Percentiles rank a stretch among this genome's conserved stretches.
Conservation (phyloP, 2,113 vertebrate species). For the Nesogale talazaci region DNA sequence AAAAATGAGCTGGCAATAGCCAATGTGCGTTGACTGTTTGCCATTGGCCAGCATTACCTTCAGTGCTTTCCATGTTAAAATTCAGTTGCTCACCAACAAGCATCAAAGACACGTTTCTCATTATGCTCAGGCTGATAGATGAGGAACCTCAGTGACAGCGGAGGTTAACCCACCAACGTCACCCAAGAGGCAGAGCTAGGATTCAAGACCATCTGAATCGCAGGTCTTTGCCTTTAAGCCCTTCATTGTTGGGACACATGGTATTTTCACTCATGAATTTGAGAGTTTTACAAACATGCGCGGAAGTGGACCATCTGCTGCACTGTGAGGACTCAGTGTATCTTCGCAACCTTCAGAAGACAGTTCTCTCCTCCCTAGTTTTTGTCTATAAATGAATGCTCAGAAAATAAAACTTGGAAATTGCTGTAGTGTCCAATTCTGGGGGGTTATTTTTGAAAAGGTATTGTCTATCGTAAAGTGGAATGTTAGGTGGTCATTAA, state of each 20-base stretch:
- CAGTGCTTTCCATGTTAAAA: background rate
- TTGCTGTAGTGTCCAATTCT: background rate
- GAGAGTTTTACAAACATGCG: background rate
- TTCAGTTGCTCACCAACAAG: background rate
- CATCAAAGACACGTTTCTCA: background rate
- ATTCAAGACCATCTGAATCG: background rate
- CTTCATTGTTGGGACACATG: background rate
- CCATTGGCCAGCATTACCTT: background rate
- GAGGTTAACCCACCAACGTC: background rate
- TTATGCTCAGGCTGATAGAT: background rate
- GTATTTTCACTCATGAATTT: background rate
- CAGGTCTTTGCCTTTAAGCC: background rate
- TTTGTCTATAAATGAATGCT: background rate
- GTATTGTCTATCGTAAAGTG: background rate
- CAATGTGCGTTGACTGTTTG: background rate
- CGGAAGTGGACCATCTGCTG: background rate
- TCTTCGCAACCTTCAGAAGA: background rate
- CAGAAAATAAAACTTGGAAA: background rate
- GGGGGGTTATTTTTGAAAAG: background rate
- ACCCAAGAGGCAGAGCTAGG: background rate
- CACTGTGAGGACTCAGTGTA: background rate
- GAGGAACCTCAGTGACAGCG: background rate
- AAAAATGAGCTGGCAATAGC: background rate
- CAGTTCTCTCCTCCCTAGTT: background rate
- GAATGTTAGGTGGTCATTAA: background rate